Evolutionary conservation across 2,797 vertebrate genomes (phyloP), one percentile per base, ranked within the genome.

Genomic region (Poecilia gillii): DNA sequence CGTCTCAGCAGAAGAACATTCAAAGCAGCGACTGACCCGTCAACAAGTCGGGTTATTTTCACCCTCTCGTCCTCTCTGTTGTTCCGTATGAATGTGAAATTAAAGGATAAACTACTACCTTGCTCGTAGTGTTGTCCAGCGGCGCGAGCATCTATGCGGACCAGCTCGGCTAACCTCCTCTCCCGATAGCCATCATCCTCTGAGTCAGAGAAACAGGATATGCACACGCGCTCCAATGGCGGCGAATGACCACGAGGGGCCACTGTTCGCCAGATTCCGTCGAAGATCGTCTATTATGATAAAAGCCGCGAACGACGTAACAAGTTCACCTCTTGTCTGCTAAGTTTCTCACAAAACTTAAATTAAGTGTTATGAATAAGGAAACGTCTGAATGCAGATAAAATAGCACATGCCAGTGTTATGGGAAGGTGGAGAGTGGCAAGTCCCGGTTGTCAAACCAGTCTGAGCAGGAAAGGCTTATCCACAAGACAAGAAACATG

Each of bases 181-280:
- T 85, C 20, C 53, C 41, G 79, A 89, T 39, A 72, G 82, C 83
- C 88, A 82, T 90, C 89, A 83, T 85, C 83, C 59, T 88, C 85
- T 81, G 91, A 92, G 75, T 93, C 92, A 90, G 6, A 90, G 85
- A 85, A 94, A 92, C 94, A 93, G 95, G 95, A 95, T 94, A 90
- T 94, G 90, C 83, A 71, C 83, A 83, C 64, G 3, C 25, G 62
- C 57, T 20, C 79, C 23, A 62, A 74, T 6, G 14, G 33, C 78
- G 74, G 49, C 0, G 47, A 12, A 2, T 11, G 43, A 12, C n/a
- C 93, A 4, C 81, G 0, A 33, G 90, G 77, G 55, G 93, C 0
- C 90, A 88, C 91, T 88, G 83, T 13, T 36, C 31, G 1, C 11
- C 23, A 3, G 5, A 8, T 53, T 39, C 23, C 18, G 9, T 16